phyloP scores from a whole-genome alignment of 2,113 vertebrate genomes.

The Platichthys flesus region DNA sequence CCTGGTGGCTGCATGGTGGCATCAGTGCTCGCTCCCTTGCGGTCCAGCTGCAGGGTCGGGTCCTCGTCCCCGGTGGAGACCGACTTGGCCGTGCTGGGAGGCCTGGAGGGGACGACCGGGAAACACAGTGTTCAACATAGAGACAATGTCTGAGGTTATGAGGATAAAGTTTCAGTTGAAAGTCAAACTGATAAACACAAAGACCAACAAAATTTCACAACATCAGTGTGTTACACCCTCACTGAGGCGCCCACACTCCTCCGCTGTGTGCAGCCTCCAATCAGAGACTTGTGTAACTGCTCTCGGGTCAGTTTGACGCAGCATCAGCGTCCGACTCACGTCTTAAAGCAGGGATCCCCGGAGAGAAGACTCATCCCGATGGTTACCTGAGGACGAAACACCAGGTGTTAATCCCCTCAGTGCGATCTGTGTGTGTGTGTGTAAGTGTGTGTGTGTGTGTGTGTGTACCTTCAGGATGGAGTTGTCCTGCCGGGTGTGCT shows the following conservation, averaged over 20 bases:
- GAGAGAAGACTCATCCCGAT: constrained; percentile 96
- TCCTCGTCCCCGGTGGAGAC: constrained; percentile 88
- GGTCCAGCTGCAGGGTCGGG: constrained; percentile 91
- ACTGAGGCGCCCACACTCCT: too few relatives aligned
- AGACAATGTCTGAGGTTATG: too few relatives aligned
- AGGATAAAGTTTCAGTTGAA: too few relatives aligned
- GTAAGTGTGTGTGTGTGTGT: neutral
- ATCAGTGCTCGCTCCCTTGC: constrained; percentile 90
- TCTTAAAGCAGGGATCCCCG: constrained; percentile 98
- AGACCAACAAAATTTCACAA: too few relatives aligned
- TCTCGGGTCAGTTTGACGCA: neutral
- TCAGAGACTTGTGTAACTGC: too few relatives aligned
- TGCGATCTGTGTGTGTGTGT: neutral
- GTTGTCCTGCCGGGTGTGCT: constrained; percentile 97
- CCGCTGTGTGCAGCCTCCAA: too few relatives aligned
- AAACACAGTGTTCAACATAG: neutral
- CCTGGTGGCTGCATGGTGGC: constrained; percentile 63
- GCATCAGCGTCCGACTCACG: constrained; percentile 82
- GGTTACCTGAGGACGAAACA: constrained; percentile 83
- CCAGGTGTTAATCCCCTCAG: neutral
- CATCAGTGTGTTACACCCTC: too few relatives aligned
- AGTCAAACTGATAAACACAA: too few relatives aligned
- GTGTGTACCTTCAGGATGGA: constrained; percentile 91
- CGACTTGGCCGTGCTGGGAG: constrained; percentile 89
- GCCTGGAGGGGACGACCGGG: constrained; percentile 51